Evolutionary conservation across 1,140 invertebrate species (phyloP), one percentile per base, ranked within the genome.

Genomic region (Paralvinella palmiformis): DNA sequence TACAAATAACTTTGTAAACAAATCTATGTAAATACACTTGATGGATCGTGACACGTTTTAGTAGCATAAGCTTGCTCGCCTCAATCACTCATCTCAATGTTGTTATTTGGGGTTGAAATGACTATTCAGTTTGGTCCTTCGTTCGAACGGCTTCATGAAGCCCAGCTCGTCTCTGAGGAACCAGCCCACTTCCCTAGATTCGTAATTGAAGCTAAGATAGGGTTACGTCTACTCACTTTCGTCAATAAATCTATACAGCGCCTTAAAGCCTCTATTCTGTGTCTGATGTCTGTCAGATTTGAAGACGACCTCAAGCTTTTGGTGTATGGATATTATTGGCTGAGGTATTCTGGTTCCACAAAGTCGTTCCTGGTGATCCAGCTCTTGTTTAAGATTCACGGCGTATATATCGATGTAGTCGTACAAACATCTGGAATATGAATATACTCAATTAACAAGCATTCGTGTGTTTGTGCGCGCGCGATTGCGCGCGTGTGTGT

Each of bases 341-440:
- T 62, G 63, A 0, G 74, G 74, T 15, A 65, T 66, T 22, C 65
- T 62, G 10, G 41, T 62, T 22, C 73, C 73, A 60, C 74, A 76
- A 41, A 66, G 69, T 10, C 69, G 53, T n/a, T 68, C 68, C 27
- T 72, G 62, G 10, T 70, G 58, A 3, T 69, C 69, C 58, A 67
- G 71, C 62, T 67, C 70, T 13, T 70, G 68, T 22, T 62, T 65
- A 3, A 35, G 41, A 60, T 76, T 70, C 36, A 73, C 63, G 27
- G 68, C 70, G 31, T 66, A 76, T 35, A 74, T 67, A 48, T 76
- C 73, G 20, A 76, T 70, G 59, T 73, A 75, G 63, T 76, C 74
- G 50, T 69, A 74, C 27, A 67, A 55, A 56, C 74, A 76, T 50
- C 74, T 76, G 66, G 17, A 29, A 15, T n/a, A 56, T 2, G n/a